Evolutionary conservation across 2,113 vertebrate species (phyloP), one percentile per base, ranked within the genome.

Genomic region (Falco punctatus): DNA sequence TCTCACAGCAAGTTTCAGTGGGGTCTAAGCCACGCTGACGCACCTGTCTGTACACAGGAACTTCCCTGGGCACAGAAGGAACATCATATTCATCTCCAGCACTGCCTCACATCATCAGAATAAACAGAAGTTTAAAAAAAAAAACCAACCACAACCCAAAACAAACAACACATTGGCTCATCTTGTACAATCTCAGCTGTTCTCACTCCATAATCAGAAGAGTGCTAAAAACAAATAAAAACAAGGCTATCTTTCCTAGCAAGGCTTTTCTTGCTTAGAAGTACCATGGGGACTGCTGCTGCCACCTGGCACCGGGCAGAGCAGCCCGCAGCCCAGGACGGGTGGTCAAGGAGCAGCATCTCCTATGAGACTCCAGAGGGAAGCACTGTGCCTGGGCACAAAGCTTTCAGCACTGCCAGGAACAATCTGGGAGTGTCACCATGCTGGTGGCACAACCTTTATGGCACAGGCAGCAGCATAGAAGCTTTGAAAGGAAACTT

Each of bases 301-400:
- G 2, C 78, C 77, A 30, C 55, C 3, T 1, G 7, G 77, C 38
- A 58, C 15, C 0, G 0, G 54, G 28, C 73, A 59, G 46, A 90
- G 66, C 88, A 65, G 79, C 35, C 5, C 9, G 2, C 38, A 85
- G 73, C 65, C 65, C 3, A 1, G 14, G 24, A 22, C 15, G 0
- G 0, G 54, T 2, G 26, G 59, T 48, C 13, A 0, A 5, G 40
- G 46, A 77, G 71, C 58, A 54, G 70, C 5, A 24, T 40, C 69
- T 92, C 67, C 38, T 22, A 5, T 0, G 0, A 48, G 46, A 85
- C 28, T 77, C 61, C 23, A 26, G 28, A 64, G 19, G 70, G 62
- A 94, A 84, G 55, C 0, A 0, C 62, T 54, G 59, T 1, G 3
- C 58, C 21, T 0, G 0, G 67, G 59, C 70, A 77, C 64, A 55